Evolutionary conservation across 2,113 vertebrate species (phyloP).

Genomic region (Austrofundulus limnaeus): DNA sequence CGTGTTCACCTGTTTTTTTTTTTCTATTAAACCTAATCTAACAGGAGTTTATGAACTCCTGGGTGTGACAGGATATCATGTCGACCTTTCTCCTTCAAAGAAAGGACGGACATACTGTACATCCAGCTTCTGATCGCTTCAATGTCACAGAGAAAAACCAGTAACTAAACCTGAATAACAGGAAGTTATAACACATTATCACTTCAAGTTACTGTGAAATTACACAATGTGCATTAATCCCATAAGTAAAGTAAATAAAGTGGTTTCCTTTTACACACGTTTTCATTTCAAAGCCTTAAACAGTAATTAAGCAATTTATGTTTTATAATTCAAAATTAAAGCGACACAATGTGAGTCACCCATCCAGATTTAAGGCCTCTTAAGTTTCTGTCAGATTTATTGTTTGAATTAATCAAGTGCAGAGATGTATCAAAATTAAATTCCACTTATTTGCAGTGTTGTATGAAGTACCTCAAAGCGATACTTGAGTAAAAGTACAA

Average conservation of each 20-base stretch:
- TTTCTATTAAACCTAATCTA: background rate
- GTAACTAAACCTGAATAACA: no score
- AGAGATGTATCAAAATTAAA: background rate
- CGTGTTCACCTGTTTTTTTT: background rate
- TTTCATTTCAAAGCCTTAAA: no score
- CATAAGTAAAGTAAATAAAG: no score
- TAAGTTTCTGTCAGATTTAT: background rate
- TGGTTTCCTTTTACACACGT: no score
- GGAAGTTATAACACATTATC: background rate
- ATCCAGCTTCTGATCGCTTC: no score
- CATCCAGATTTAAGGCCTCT: background rate
- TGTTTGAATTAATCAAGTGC: background rate
- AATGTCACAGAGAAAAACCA: no score
- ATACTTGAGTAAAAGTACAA: no score
- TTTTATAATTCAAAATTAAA: background rate
- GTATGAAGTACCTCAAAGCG: no score
- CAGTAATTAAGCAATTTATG: background rate
- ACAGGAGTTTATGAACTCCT: background rate
- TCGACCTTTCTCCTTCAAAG: background rate
- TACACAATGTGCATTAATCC: no score
- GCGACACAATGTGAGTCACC: no score
- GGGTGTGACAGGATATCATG: constrained; percentile 1
- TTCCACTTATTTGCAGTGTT: no score
- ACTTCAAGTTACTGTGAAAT: background rate
- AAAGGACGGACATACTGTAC: background rate